These are phyloP conservation scores for Hirundo rustica DNA, from an alignment of 2,797 vertebrate species.

Conservation along the genomic window DNA sequence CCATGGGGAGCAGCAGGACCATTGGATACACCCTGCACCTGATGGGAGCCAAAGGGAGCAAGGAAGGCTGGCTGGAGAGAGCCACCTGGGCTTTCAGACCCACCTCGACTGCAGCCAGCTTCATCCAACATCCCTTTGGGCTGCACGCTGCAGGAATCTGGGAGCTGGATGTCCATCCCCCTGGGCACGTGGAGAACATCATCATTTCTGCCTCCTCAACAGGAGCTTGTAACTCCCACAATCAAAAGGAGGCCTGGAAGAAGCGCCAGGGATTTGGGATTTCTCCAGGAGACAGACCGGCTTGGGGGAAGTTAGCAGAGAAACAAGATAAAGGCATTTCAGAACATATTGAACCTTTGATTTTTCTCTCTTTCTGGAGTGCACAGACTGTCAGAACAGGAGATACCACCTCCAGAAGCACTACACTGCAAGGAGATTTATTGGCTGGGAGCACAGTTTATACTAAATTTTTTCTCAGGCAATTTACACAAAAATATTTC, in stretches of 20 bases:
- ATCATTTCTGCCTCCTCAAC: not conserved
- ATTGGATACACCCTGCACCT: not conserved
- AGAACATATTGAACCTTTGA: slow-evolving; percentile 50
- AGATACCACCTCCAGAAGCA: not conserved
- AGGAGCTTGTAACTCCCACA: not conserved
- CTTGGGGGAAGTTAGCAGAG: slow-evolving; percentile 47
- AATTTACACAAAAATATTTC: slow-evolving; percentile 65
- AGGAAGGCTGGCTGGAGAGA: not conserved
- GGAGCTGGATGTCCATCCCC: not conserved
- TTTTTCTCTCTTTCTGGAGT: slow-evolving; percentile 19
- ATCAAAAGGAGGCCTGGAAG: slow-evolving; percentile 11
- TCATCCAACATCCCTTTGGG: fast-evolving
- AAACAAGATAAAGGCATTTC: slow-evolving; percentile 52
- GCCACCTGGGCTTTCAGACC: not conserved
- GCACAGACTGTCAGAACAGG: not conserved
- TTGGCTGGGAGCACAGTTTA: slow-evolving; percentile 36
- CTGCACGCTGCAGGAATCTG: not conserved
- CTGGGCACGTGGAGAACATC: not conserved
- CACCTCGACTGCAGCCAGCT: not conserved
- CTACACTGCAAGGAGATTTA: not conserved
- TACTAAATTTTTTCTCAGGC: not conserved
- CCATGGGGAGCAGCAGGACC: not conserved
- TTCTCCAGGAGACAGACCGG: slow-evolving; percentile 34
- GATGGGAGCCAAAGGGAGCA: not conserved
- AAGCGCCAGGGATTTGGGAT: slow-evolving; percentile 47